Percentiles rank a stretch among this genome's conserved stretches.
phyloP scores from a whole-genome alignment of 2,113 vertebrate species.

The Phaethornis superciliosus region DNA sequence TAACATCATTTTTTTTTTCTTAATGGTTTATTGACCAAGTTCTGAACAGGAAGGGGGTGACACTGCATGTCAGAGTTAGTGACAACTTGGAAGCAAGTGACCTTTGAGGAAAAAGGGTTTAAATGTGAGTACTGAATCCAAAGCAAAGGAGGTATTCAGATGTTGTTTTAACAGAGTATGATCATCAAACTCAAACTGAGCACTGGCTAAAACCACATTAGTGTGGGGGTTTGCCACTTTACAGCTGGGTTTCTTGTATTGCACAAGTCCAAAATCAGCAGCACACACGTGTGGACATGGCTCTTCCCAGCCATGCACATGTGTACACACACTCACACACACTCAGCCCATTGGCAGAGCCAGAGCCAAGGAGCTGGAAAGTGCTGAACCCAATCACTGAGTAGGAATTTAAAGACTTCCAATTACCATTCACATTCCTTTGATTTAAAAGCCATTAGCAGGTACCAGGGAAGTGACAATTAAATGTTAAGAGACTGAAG shows the following conservation, averaged over 20 bases:
- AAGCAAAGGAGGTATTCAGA: no score
- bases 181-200: not conserved
- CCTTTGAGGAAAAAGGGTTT: not conserved
- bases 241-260: rapidly evolving
- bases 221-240: not conserved
- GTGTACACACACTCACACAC: no score
- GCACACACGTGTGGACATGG: rapidly evolving
- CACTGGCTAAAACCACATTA: rapidly evolving
- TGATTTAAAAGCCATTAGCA: constrained; percentile 6
- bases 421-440: not conserved
- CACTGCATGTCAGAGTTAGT: not conserved
- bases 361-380: not conserved
- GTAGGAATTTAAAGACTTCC: not conserved
- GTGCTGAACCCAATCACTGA: not conserved
- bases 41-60: not conserved
- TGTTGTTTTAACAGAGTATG: not conserved
- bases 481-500: constrained; percentile 13
- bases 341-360: not conserved
- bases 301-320: not conserved
- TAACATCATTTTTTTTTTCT: not conserved
- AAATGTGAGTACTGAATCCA: no score
- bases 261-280: not conserved
- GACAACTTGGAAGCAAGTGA: not conserved
- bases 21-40: not conserved
- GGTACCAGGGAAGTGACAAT: not conserved